Percentiles rank a stretch among this genome's conserved stretches.
Conservation (phyloP, 2,113 vertebrate genomes). For the Heterotis niloticus region DNA sequence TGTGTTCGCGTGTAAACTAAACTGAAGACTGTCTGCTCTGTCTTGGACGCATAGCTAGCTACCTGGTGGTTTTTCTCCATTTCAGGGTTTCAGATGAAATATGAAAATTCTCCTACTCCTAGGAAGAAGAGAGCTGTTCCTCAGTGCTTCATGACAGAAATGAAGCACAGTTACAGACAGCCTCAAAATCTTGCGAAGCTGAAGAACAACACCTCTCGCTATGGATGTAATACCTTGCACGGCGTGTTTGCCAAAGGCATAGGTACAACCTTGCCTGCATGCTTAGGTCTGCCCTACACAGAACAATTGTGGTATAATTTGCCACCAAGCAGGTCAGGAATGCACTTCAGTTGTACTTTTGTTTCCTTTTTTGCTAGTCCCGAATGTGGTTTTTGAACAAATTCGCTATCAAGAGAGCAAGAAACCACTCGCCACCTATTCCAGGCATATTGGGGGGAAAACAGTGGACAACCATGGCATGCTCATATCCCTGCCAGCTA, state of each 20-base stretch:
- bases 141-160: conserved; percentile 56
- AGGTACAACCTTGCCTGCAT: conserved; percentile 55
- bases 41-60: background rate
- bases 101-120: conserved; percentile 27
- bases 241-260: conserved; percentile 50
- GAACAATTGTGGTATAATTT: background rate
- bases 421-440: conserved; percentile 58
- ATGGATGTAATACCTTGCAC: conserved; percentile 54
- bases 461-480: conserved; percentile 48
- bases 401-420: conserved; percentile 51
- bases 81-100: conserved; percentile 53
- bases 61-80: conserved; percentile 4
- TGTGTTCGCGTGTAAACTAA: background rate
- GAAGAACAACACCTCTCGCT: conserved; percentile 46
- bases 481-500: conserved; percentile 53
- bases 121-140: conserved; percentile 41
- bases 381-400: conserved; percentile 55
- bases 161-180: conserved; percentile 54
- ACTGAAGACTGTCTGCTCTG: background rate
- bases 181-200: conserved; percentile 56
- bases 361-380: conserved; percentile 56
- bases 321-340: background rate
- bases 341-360: background rate
- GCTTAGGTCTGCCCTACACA: background rate
- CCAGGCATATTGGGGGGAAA: conserved; percentile 60